These are phyloP conservation scores for Dryadula phaetusa DNA, from an alignment of 2,888 invertebrate genomes.

Conservation along the genomic window DNA sequence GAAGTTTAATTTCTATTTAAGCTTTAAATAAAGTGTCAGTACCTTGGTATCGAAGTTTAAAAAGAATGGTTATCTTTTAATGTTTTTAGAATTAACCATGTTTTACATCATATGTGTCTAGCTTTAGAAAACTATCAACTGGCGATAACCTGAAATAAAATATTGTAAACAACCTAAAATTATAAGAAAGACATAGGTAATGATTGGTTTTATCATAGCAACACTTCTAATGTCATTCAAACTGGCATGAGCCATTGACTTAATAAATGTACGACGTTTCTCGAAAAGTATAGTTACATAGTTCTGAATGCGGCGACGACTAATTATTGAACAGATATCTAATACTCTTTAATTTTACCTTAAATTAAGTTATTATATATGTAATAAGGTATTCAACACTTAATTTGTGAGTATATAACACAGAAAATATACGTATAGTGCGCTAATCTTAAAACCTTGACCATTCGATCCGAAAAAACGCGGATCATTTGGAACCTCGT, in stretches of 20 bases:
- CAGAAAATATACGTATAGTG: conserved; percentile 30
- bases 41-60: too few relatives aligned
- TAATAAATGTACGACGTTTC: conserved; percentile 40
- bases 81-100: too few relatives aligned
- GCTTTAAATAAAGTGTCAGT: too few relatives aligned
- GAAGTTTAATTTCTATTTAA: too few relatives aligned
- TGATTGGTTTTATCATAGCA: neutral
- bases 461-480: conserved; percentile 39
- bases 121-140: too few relatives aligned
- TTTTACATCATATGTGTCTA: too few relatives aligned
- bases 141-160: too few relatives aligned
- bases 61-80: too few relatives aligned
- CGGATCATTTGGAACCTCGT: conserved; percentile 50
- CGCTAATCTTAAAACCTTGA: conserved; percentile 37
- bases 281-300: conserved; percentile 36
- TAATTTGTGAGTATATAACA: conserved; percentile 20
- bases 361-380: conserved; percentile 26
- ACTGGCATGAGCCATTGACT: conserved; percentile 18
- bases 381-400: conserved; percentile 47
- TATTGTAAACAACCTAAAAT: too few relatives aligned
- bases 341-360: neutral
- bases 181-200: too few relatives aligned
- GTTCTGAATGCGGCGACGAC: conserved; percentile 25
- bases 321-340: conserved; percentile 15
- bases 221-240: conserved; percentile 33